Evolutionary conservation across 2,797 vertebrate genomes (phyloP).

Genomic region (Halcyon smyrnensis): DNA sequence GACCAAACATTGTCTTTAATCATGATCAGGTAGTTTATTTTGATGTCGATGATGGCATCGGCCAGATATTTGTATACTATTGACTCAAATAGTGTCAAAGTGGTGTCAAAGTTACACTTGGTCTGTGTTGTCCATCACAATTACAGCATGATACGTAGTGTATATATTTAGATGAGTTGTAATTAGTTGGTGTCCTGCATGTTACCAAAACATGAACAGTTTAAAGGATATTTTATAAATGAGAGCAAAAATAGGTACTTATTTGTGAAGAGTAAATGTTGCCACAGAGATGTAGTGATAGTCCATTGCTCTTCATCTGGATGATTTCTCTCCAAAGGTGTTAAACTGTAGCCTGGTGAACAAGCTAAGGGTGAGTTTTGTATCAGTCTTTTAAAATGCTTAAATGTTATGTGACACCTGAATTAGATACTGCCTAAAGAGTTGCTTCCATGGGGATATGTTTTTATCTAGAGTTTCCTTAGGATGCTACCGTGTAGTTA

Average conservation of each 20-base stretch:
- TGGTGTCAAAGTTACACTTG: neutral
- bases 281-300: neutral
- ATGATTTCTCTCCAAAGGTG: neutral
- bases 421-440: neutral
- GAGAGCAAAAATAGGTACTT: neutral
- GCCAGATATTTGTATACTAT: neutral
- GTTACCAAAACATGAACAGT: neutral
- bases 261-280: neutral
- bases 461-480: neutral
- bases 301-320: neutral
- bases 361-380: neutral
- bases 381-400: neutral
- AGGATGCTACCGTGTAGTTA: accelerated
- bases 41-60: neutral
- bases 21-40: neutral
- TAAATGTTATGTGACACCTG: neutral
- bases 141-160: accelerated
- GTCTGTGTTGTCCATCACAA: neutral
- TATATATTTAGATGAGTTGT: neutral
- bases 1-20: neutral
- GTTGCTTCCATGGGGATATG: neutral
- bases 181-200: neutral
- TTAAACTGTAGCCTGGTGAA: neutral
- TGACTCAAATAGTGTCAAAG: neutral
- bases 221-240: neutral